Evolutionary conservation across 2,113 vertebrate species (phyloP).

Genomic region (Apeltes quadracus): DNA sequence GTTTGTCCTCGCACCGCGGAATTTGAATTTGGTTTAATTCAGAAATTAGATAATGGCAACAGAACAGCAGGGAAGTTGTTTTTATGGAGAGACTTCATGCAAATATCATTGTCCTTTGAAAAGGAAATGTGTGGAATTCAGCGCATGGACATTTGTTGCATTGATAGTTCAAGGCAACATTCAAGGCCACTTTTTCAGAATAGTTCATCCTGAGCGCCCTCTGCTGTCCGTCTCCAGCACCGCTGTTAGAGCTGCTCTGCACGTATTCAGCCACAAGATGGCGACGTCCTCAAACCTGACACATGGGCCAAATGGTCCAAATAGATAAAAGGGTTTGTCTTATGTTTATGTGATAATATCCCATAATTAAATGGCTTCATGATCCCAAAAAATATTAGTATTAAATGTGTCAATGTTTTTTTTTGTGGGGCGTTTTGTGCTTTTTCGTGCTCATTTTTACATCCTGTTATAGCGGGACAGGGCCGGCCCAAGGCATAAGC

Average conservation of each 20-base stretch:
- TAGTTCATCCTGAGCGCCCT: background rate
- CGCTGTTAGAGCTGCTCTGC: background rate
- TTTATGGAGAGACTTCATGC: too few species aligned
- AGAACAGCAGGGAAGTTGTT: too few species aligned
- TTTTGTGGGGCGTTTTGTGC: too few species aligned
- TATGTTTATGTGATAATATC: background rate
- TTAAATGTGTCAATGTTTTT: background rate
- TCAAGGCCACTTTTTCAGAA: too few species aligned
- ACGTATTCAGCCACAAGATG: slow-evolving; percentile 48
- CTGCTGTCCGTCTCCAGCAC: background rate
- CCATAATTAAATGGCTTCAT: slow-evolving; percentile 8
- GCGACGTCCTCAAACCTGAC: slow-evolving; percentile 38
- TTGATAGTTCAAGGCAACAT: too few species aligned
- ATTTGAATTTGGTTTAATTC: background rate
- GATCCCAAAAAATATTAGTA: slow-evolving; percentile 20
- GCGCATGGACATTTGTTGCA: too few species aligned
- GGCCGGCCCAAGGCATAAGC: too few species aligned
- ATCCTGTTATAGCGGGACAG: background rate
- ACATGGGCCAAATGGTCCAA: background rate
- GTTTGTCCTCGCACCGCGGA: too few species aligned
- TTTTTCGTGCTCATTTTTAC: background rate
- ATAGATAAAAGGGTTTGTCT: background rate
- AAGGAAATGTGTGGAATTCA: too few species aligned
- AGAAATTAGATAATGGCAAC: too few species aligned
- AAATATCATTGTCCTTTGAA: too few species aligned